Conservation (phyloP, 2,888 invertebrate species). For the Muschampia plurimacula region DNA sequence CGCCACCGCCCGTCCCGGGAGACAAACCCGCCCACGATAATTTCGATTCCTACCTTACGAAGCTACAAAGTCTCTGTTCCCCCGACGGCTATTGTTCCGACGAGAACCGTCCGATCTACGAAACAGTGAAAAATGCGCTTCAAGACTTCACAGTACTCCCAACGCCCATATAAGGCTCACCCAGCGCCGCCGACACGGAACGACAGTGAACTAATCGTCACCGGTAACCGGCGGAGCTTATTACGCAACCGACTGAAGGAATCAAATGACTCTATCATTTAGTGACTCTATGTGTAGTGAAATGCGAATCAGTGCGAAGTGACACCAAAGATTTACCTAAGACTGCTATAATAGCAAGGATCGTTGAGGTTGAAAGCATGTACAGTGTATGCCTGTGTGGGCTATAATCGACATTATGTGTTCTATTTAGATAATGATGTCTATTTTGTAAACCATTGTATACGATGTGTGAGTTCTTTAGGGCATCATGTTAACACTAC, state of each 20-base stretch:
- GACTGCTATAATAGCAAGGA: slow-evolving; percentile 46
- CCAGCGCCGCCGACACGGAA: slow-evolving; percentile 80
- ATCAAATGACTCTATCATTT: slow-evolving; percentile 45
- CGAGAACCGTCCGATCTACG: slow-evolving; percentile 94
- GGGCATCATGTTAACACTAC: slow-evolving; percentile 73
- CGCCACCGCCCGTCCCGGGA: slow-evolving; percentile 62
- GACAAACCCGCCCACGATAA: slow-evolving; percentile 94
- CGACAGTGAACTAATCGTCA: slow-evolving; percentile 66
- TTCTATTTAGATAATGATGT: slow-evolving; percentile 75
- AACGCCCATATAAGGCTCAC: slow-evolving; percentile 92
- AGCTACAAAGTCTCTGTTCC: slow-evolving; percentile 95
- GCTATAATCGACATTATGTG: slow-evolving; percentile 54
- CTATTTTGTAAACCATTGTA: slow-evolving; percentile 83
- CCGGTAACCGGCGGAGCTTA: slow-evolving; percentile 73
- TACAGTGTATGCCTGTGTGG: slow-evolving; percentile 51
- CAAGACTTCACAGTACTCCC: slow-evolving; percentile 96
- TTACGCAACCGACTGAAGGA: slow-evolving; percentile 46
- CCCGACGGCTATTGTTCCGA: slow-evolving; percentile 93
- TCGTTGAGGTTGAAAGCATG: slow-evolving; percentile 45
- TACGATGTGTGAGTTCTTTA: slow-evolving; percentile 82
- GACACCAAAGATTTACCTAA: slow-evolving; percentile 62
- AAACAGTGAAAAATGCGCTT: slow-evolving; percentile 95
- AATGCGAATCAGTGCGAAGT: slow-evolving; percentile 43
- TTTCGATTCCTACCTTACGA: slow-evolving; percentile 96
- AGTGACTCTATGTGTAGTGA: slow-evolving; percentile 41